These are phyloP conservation scores for Xiphophorus maculatus DNA, from an alignment of 2,113 vertebrate genomes.

Conservation along the genomic window DNA sequence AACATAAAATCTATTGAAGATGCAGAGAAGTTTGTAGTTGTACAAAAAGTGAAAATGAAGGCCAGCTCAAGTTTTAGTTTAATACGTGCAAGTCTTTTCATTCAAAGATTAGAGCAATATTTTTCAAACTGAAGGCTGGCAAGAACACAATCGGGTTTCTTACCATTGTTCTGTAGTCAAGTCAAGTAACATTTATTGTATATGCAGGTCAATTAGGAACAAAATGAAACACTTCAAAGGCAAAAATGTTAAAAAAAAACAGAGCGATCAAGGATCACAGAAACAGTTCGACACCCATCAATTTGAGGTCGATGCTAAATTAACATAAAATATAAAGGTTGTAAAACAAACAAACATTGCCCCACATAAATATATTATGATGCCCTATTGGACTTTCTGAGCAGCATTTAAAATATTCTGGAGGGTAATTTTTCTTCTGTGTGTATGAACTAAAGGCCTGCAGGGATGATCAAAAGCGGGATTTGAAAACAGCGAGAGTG, in stretches of 20 bases:
- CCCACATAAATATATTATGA: not conserved
- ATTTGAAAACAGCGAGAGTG: conserved; percentile 14
- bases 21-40: not conserved
- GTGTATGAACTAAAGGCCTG: not conserved
- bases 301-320: too few species aligned
- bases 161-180: not conserved
- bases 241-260: not conserved
- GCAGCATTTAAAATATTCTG: not conserved
- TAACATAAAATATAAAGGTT: too few species aligned
- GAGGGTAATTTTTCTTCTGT: not conserved
- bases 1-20: not conserved
- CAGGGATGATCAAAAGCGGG: conserved; percentile 4
- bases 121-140: not conserved
- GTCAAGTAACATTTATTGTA: not conserved
- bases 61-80: not conserved
- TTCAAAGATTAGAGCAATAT: not conserved
- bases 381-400: not conserved
- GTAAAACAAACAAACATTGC: not conserved
- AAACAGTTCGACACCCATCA: too few species aligned
- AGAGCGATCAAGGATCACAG: too few species aligned
- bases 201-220: not conserved
- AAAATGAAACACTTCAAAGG: not conserved
- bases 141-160: not conserved
- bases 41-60: not conserved
- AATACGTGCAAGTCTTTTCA: not conserved